Conservation (phyloP, 2,113 vertebrate species). For the Odobenus rosmarus region DNA sequence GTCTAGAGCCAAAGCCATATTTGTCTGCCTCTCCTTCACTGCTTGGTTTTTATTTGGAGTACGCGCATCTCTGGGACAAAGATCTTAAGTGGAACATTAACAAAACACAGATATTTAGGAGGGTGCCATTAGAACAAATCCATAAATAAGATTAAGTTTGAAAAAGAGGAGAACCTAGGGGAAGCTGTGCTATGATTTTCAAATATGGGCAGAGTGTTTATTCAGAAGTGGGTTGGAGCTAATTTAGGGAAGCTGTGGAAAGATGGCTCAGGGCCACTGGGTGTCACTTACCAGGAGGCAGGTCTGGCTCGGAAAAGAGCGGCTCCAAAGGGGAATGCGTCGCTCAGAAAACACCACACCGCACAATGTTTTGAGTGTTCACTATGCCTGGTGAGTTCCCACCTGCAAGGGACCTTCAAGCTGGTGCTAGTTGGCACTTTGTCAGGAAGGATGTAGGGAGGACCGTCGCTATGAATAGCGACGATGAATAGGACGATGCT, state of each 20-base stretch:
- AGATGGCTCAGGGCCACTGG: neutral
- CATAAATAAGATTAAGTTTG: neutral
- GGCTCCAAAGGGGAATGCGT: accelerated
- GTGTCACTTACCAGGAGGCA: neutral
- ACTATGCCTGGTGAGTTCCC: neutral
- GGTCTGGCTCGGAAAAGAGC: neutral
- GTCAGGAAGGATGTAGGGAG: neutral
- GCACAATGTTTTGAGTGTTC: too few relatives aligned
- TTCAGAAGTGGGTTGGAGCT: neutral
- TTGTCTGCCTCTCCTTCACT: neutral
- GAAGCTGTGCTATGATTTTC: neutral
- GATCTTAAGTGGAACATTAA: neutral
- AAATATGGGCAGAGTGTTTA: neutral
- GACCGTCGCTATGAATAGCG: neutral
- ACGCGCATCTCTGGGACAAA: neutral
- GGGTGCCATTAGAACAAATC: neutral
- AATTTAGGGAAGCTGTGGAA: neutral
- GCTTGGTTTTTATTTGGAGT: neutral
- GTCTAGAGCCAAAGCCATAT: neutral
- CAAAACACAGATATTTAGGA: neutral
- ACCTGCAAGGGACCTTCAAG: neutral
- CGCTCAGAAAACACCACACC: neutral
- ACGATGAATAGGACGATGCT: too few relatives aligned
- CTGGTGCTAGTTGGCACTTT: neutral
- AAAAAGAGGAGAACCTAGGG: neutral